These are phyloP conservation scores for Tringa solitaria DNA, from an alignment of 2,113 vertebrate species.

Conservation along the genomic window DNA sequence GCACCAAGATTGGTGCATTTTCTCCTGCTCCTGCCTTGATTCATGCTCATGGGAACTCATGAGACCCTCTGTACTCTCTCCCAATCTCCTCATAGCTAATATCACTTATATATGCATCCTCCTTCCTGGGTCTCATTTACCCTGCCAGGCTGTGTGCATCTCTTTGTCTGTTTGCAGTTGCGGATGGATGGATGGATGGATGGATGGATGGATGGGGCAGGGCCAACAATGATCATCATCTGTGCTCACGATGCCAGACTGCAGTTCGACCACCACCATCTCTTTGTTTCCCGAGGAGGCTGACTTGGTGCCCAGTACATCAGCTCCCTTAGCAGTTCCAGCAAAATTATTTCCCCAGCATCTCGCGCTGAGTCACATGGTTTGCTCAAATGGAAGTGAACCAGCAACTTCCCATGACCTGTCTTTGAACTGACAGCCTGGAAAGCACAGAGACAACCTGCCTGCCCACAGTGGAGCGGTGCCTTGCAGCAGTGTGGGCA, in stretches of 20 bases:
- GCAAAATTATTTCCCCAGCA: not conserved
- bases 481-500: not conserved
- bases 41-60: not conserved
- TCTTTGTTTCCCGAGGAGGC: not conserved
- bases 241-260: not conserved
- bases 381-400: not conserved
- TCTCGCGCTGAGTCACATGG: not conserved
- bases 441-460: not conserved
- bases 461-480: rapidly evolving
- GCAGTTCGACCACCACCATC: not conserved
- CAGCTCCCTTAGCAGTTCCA: not conserved
- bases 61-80: not conserved
- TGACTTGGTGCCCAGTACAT: not conserved
- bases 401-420: not conserved
- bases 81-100: not conserved
- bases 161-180: not conserved
- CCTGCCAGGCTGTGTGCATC: not conserved
- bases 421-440: not conserved
- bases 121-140: not conserved
- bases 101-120: not conserved
- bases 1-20: not conserved
- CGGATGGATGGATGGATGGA: not conserved
- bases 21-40: not conserved
- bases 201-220: not conserved
- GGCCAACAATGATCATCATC: not conserved